These are phyloP conservation scores for Hexactinellida sp. DNA, from an alignment of 37 sponge, comb jelly and placozoan genomes.

Conservation along the genomic window DNA sequence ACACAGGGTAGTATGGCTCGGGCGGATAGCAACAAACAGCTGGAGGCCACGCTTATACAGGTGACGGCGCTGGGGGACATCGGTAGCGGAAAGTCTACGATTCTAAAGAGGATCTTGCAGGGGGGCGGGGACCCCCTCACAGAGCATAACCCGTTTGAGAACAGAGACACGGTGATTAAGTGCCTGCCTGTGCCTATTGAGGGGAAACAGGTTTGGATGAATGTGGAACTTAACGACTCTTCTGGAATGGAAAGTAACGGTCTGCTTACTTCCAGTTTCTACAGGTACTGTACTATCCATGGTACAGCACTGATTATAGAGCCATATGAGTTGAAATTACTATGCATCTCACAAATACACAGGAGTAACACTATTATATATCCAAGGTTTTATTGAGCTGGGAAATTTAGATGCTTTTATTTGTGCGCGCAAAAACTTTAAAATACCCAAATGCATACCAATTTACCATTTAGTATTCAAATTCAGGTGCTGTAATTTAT, in stretches of 20 bases:
- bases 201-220: not conserved
- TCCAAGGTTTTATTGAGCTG: no score
- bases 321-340: not conserved
- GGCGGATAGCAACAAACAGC: not conserved
- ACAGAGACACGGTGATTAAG: not conserved
- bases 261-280: not conserved
- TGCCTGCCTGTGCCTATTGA: not conserved
- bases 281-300: no score
- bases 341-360: no score
- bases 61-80: not conserved
- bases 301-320: no score
- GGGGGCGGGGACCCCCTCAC: not conserved
- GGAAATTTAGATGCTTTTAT: no score
- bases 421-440: no score
- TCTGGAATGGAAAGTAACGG: conserved; percentile 7
- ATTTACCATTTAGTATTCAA: no score
- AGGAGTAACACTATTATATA: no score
- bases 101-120: not conserved
- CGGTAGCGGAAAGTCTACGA: not conserved
- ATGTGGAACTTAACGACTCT: not conserved
- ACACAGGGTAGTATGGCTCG: no score
- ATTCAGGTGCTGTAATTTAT: no score
- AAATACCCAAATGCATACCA: no score
- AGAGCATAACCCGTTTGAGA: not conserved
- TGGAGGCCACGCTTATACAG: not conserved